phyloP scores from a whole-genome alignment of 2,888 invertebrate species.

The Lithophane leautieri region DNA sequence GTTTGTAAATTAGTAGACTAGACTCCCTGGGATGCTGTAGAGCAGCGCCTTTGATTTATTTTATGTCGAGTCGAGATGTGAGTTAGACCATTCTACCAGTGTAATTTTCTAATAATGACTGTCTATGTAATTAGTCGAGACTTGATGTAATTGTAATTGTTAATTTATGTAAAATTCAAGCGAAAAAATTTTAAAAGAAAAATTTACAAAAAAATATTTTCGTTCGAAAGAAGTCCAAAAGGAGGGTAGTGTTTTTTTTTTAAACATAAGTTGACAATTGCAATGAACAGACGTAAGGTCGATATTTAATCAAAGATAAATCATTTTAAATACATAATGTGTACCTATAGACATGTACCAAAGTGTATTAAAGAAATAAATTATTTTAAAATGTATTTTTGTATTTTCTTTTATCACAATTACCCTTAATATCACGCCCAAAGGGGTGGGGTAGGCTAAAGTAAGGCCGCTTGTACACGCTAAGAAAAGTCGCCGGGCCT shows the following conservation, averaged over 20 bases:
- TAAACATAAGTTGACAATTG: conserved; percentile 26
- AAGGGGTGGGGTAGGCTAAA: too few species aligned
- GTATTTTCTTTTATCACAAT: conserved; percentile 26
- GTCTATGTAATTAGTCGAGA: conserved; percentile 16
- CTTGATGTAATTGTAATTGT: conserved; percentile 24
- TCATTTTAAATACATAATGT: conserved; percentile 59
- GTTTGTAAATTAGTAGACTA: too few species aligned
- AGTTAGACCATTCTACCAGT: background rate
- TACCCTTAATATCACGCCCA: too few species aligned
- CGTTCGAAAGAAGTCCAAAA: background rate
- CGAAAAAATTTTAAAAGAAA: background rate
- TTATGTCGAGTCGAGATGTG: background rate
- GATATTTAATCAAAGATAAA: conserved; percentile 59
- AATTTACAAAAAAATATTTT: background rate
- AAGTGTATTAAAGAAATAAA: conserved; percentile 75
- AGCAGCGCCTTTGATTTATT: background rate
- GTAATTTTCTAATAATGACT: conserved; percentile 6
- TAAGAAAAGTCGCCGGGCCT: too few species aligned
- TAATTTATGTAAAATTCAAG: background rate
- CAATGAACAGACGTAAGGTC: conserved; percentile 23
- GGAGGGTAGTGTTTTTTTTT: background rate
- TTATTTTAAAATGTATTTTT: conserved; percentile 74
- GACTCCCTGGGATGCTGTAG: background rate
- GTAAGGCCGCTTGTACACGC: too few species aligned
- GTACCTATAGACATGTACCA: conserved; percentile 74